Base-by-base conservation (phyloP, 2,888 invertebrate species). In the Iphiclides podalirius region DNA sequence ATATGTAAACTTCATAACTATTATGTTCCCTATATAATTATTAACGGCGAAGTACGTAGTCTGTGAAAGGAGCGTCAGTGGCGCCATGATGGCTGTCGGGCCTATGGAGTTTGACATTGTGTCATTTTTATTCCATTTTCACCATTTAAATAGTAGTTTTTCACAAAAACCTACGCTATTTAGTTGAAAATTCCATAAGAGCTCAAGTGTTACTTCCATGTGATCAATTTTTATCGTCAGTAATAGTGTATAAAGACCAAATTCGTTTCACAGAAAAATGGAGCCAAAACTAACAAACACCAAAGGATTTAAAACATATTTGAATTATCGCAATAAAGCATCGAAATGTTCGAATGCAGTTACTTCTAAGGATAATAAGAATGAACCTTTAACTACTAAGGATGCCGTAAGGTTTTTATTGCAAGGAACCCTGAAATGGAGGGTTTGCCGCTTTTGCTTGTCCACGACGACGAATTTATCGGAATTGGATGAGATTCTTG, bases 401-500 rank as follows among this genome's bases (percentile, higher is more conserved):
- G 69, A 71, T 47, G 86, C 85, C 1, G 59, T 85, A 0, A 73
- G 77, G 41, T 75, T 70, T 54, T 61, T 88, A 14, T 42, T 87
- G 1, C 69, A 70, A 52, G 86, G 83, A 11, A 74, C 67, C 2
- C 55, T 88, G 1, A 73, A 67, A 37, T 55, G 58, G 1, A 73
- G 69, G 60, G 83, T 86, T 4, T 88, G 87, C 53, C 72, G 80
- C 38, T 87, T 77, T 57, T 88, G 87, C 43, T 59, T 88, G 2
- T 65, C 72, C 50, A 57, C 76, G 13, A 64, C 71, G 0, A 54
- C 63, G 12, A 55, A 63, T 0, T 56, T 88, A 26, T 73, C 76
- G 6, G 80, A 80, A 55, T 53, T 84, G 35, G 85, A 84, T 28
- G 79, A 77, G 58, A 61, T 79, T 17, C 58, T 85, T 26, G 72